phyloP scores from a whole-genome alignment of 92 coral and sea anemone species.

The Montipora capitata region DNA sequence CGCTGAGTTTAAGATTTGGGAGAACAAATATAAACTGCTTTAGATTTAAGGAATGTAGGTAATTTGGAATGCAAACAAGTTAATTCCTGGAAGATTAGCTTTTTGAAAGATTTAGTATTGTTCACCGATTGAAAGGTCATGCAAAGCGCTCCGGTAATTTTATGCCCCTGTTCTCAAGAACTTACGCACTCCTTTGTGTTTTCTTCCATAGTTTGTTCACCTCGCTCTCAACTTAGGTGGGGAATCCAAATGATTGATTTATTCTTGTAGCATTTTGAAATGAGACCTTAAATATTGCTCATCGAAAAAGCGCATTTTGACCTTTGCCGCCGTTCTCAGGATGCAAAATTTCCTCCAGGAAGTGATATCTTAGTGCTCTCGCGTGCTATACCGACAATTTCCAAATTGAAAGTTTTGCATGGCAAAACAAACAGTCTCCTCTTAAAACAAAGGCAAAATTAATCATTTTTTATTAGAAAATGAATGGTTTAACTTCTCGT shows the following conservation, averaged over 20 bases:
- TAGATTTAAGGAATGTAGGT: background rate
- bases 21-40: background rate
- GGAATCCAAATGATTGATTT: constrained; percentile 2
- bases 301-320: background rate
- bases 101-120: constrained; percentile 5
- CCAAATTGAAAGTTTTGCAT: background rate
- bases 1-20: background rate
- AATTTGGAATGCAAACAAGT: background rate
- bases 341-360: background rate
- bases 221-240: background rate
- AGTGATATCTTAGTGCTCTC: background rate
- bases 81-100: background rate
- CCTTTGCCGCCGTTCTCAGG: background rate
- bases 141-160: background rate
- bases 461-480: background rate
- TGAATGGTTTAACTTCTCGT: background rate
- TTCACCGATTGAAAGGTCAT: constrained; percentile 10
- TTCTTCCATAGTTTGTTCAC: background rate
- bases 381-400: background rate
- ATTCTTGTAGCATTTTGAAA: background rate
- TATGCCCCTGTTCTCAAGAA: background rate
- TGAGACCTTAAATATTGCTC: background rate
- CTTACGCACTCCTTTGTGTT: constrained; percentile 9
- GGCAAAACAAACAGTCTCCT: background rate
- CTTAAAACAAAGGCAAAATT: background rate